Conservation (phyloP, 2,888 invertebrate species). For the Halictus ligatus region DNA sequence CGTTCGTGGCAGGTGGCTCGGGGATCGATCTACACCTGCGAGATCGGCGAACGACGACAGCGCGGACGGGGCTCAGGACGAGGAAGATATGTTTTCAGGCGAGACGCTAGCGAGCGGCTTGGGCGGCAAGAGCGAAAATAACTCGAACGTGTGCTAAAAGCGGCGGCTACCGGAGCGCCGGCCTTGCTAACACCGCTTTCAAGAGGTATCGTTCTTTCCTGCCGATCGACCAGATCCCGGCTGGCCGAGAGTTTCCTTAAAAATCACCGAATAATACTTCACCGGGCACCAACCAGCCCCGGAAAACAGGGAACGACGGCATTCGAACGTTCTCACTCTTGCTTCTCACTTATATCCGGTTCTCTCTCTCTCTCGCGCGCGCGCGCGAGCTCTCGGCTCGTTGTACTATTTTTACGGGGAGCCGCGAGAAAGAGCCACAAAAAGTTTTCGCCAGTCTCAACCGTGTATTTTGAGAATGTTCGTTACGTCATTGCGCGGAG, state of each 20-base stretch:
- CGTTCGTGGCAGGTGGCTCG: background rate
- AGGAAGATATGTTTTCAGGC: constrained; percentile 72
- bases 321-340: background rate
- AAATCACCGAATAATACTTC: constrained; percentile 41
- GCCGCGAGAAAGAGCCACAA: constrained; percentile 26
- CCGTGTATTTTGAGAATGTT: constrained; percentile 55
- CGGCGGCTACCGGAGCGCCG: constrained; percentile 79
- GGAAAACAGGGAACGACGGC: background rate
- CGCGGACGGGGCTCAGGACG: constrained; percentile 34
- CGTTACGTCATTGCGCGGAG: constrained; percentile 53
- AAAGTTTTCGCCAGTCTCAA: constrained; percentile 30
- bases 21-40: background rate
- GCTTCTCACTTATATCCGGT: background rate
- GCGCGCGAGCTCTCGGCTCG: background rate
- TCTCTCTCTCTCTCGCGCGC: background rate
- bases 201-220: constrained; percentile 56
- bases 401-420: constrained; percentile 50
- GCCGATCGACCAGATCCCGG: constrained; percentile 51
- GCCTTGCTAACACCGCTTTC: constrained; percentile 72
- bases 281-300: too few relatives aligned
- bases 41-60: constrained; percentile 13
- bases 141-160: constrained; percentile 82
- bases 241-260: constrained; percentile 22
- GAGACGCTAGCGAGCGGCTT: constrained; percentile 75
- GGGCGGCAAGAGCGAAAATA: constrained; percentile 81